Evolutionary conservation across 2,797 vertebrate genomes (phyloP), one percentile per base, ranked within the genome.

Genomic region (Salarias fasciatus): DNA sequence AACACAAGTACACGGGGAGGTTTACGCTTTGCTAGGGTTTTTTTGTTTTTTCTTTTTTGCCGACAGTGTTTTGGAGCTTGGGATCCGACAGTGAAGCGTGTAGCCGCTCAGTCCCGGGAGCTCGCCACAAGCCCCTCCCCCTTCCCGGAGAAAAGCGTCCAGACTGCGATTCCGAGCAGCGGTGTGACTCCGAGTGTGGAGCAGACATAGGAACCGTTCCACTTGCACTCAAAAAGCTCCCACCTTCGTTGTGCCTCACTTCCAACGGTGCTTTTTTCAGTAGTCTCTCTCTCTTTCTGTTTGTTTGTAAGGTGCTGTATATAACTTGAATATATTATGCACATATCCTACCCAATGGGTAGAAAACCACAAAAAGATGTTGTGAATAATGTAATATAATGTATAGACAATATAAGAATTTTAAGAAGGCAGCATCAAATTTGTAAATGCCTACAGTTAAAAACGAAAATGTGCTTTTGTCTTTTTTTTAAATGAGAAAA

Each of bases 311-410:
- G 94, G 95, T 96, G 94, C 94, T 98, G 95, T 96, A 95, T 94
- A 95, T 94, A 96, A 96, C 92, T 94, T 96, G 94, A 95, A 95
- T 93, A 94, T 95, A 94, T 95, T 94, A 96, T 95, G 94, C 96
- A 97, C 94, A 97, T 96, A 95, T 95, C 95, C 95, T 97, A 96
- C 96, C 96, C 95, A 96, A 95, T 96, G 96, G 96, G 96, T 98
- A 97, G 95, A 95, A 92, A n/a, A 89, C 90, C 89, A 92, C 84
- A 85, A 89, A 91, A 76, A 91, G 91, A 90, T 88, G 80, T 93
- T 97, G 95, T 96, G 95, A 94, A 96, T 96, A 96, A 87, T 96
- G 95, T 97, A 96, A 95, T 88, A 95, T 96, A 95, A 91, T 96
- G 95, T 96, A 96, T 89, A 97, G 93, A 95, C 91, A 92, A 94